Conservation (phyloP, 2,797 vertebrate genomes). For the Leptoclinus maculatus region DNA sequence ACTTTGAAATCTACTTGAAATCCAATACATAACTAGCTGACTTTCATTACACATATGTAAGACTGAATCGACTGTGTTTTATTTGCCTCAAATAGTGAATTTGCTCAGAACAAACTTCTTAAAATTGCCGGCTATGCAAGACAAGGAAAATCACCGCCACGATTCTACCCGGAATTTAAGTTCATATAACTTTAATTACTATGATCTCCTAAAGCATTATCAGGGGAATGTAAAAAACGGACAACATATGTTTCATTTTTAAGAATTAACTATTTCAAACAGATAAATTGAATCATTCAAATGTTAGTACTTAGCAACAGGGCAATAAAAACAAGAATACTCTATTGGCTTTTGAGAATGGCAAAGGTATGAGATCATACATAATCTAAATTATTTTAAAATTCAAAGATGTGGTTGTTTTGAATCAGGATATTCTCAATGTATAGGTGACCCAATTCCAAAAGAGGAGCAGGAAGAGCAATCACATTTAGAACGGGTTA, state of each 20-base stretch:
- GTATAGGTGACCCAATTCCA: constrained; percentile 11
- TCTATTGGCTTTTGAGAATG: not conserved
- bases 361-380: not conserved
- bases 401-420: not conserved
- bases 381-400: not conserved
- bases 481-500: constrained; percentile 46
- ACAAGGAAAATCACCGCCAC: not conserved
- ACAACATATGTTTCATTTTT: no score
- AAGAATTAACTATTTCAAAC: not conserved
- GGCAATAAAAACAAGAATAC: not conserved
- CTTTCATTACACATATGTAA: no score
- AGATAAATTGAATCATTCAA: not conserved
- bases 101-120: no score
- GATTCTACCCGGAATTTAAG: not conserved
- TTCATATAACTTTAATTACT: not conserved
- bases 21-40: no score
- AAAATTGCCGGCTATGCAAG: not conserved
- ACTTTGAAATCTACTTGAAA: no score
- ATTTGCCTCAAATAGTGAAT: no score
- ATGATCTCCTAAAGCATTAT: not conserved
- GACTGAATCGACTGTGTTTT: no score
- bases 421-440: not conserved
- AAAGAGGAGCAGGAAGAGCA: constrained; percentile 51
- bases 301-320: not conserved
- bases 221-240: not conserved